Evolutionary conservation across 1,140 invertebrate genomes (phyloP).

Genomic region (Conus ventricosus): DNA sequence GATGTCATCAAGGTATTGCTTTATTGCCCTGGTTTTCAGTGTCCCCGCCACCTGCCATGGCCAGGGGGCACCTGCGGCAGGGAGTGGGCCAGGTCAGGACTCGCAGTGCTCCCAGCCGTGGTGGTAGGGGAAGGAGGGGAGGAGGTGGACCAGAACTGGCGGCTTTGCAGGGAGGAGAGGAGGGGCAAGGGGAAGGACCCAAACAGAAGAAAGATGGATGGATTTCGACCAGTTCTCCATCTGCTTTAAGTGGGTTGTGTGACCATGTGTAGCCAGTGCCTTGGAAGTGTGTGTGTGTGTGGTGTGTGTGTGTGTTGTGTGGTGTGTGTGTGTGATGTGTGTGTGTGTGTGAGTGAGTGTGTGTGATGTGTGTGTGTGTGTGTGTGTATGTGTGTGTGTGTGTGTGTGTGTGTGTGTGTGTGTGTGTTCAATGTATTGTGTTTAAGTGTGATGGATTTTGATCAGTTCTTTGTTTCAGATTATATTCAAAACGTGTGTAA

Average conservation of each 20-base stretch:
- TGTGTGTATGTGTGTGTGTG: not conserved
- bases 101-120: not conserved
- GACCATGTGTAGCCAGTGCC: not conserved
- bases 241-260: conserved; percentile 69
- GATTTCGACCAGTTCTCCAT: conserved; percentile 73
- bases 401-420: too few species aligned
- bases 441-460: too few species aligned
- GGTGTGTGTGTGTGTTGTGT: not conserved
- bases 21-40: not conserved
- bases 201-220: conserved; percentile 71
- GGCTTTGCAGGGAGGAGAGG: conserved; percentile 37
- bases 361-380: conserved; percentile 4
- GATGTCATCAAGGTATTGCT: too few species aligned
- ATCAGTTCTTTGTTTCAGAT: too few species aligned
- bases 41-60: not conserved
- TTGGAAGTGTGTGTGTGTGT: not conserved
- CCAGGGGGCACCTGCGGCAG: not conserved
- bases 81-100: not conserved
- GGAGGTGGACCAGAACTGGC: conserved; percentile 43
- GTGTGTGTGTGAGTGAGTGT: not conserved
- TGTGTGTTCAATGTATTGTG: too few species aligned
- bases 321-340: not conserved
- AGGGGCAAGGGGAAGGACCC: conserved; percentile 26
- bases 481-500: too few species aligned
- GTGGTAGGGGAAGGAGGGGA: not conserved